A percentile compares a stretch with the other conserved stretches of the same genome.
phyloP scores from a whole-genome alignment of 2,797 vertebrate species.

The Odontamblyopus lacepedii region DNA sequence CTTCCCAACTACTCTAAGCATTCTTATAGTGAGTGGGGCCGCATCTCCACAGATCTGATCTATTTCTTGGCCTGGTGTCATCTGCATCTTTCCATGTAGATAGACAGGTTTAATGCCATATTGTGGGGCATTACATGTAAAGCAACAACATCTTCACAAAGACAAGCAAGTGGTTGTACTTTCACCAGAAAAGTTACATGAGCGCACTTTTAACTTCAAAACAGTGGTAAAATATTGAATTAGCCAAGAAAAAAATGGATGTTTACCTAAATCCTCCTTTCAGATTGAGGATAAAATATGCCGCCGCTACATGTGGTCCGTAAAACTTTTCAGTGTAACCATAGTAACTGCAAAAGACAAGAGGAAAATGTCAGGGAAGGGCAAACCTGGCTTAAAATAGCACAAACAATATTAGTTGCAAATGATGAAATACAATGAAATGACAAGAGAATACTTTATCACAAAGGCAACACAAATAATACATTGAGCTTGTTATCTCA shows the following conservation, averaged over 20 bases:
- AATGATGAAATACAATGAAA: background rate
- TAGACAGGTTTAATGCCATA: too few relatives aligned
- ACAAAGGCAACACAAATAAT: background rate
- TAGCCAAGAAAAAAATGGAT: background rate
- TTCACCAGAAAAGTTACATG: too few relatives aligned
- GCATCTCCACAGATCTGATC: too few relatives aligned
- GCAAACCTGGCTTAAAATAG: background rate
- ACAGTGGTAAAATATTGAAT: background rate
- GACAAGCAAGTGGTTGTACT: too few relatives aligned
- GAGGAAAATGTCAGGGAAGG: background rate
- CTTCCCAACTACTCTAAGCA: too few relatives aligned
- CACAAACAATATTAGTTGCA: background rate
- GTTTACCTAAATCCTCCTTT: slow-evolving; percentile 84
- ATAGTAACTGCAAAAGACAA: slow-evolving; percentile 66
- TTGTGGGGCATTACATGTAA: too few relatives aligned
- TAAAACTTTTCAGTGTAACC: slow-evolving; percentile 39
- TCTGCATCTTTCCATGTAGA: too few relatives aligned
- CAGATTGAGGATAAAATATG: slow-evolving; percentile 73
- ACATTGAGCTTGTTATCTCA: background rate
- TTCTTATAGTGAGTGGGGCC: too few relatives aligned
- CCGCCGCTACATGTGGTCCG: slow-evolving; percentile 72
- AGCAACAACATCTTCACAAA: too few relatives aligned
- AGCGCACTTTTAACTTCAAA: background rate
- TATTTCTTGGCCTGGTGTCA: too few relatives aligned
- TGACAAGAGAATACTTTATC: background rate